These are phyloP conservation scores for Galerucella calmariensis DNA, from an alignment of 2,888 invertebrate species.

Conservation along the genomic window DNA sequence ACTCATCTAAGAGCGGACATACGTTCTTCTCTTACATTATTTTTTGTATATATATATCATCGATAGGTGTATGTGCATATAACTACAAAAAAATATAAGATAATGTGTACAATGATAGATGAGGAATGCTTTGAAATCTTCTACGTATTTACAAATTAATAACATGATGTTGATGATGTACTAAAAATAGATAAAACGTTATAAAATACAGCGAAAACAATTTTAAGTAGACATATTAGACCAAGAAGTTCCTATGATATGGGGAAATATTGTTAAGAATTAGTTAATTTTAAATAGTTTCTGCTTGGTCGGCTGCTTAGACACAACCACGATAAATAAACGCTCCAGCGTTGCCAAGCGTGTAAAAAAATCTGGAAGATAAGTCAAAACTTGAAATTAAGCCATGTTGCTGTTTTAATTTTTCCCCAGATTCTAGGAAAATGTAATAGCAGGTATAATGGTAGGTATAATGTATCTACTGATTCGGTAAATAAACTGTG, in stretches of 20 bases:
- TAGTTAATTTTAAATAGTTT: not conserved
- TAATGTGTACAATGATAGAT: slow-evolving; percentile 18
- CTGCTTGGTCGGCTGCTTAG: not conserved
- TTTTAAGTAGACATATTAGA: not conserved
- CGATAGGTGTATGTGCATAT: slow-evolving; percentile 18
- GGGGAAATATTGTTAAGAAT: too few species aligned
- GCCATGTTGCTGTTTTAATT: not conserved
- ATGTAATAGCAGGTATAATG: not conserved
- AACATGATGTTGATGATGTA: not conserved
- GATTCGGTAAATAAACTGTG: slow-evolving; percentile 13
- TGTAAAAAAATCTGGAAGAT: too few species aligned
- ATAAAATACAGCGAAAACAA: slow-evolving; percentile 13
- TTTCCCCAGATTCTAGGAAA: slow-evolving; percentile 5
- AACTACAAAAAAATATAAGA: slow-evolving; percentile 7
- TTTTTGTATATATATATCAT: slow-evolving; percentile 3
- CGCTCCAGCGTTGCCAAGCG: not conserved
- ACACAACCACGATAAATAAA: not conserved
- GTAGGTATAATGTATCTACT: slow-evolving; percentile 1
- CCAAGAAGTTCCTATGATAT: not conserved
- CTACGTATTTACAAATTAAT: slow-evolving; percentile 17
- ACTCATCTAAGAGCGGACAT: slow-evolving; percentile 16
- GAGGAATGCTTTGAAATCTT: slow-evolving; percentile 9
- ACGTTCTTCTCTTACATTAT: not conserved
- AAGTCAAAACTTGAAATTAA: too few species aligned
- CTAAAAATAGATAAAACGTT: slow-evolving; percentile 5